Evolutionary conservation across 1,140 invertebrate genomes (phyloP).

Genomic region (Trypoxylus dichotomus): DNA sequence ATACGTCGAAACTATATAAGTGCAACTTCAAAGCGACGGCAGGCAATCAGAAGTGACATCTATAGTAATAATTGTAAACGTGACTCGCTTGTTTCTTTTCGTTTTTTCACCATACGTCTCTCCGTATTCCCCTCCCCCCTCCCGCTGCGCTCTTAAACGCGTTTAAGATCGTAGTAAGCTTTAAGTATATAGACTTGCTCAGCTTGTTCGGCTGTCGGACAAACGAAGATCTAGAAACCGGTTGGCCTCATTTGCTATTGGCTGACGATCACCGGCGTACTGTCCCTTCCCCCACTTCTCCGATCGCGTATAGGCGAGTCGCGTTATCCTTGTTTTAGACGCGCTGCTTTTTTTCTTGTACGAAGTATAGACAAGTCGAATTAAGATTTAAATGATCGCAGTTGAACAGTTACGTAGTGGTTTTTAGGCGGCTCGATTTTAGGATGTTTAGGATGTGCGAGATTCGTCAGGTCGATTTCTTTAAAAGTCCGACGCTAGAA

Average conservation of each 20-base stretch:
- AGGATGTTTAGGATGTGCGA: neutral
- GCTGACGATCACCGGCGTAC: slow-evolving; percentile 6
- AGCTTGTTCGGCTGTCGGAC: neutral
- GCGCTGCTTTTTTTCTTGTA: neutral
- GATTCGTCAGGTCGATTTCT: slow-evolving; percentile 35
- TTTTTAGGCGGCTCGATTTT: neutral
- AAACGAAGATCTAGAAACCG: slow-evolving; percentile 32
- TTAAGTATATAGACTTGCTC: neutral
- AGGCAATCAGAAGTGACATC: neutral
- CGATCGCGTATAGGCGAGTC: neutral
- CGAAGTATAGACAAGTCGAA: neutral
- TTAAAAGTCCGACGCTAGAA: slow-evolving; percentile 41
- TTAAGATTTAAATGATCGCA: neutral
- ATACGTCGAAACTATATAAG: neutral
- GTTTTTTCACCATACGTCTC: neutral
- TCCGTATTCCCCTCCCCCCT: neutral
- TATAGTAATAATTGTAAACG: neutral
- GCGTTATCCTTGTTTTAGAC: neutral
- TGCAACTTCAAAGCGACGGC: neutral
- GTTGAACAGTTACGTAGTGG: neutral
- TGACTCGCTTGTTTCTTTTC: neutral
- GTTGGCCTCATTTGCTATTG: slow-evolving; percentile 47
- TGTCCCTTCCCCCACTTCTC: neutral
- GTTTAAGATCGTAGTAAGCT: neutral
- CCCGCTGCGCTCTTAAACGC: too few relatives aligned